These are phyloP conservation scores for Bellardia pandia DNA, from an alignment of 2,888 invertebrate genomes.

Conservation along the genomic window DNA sequence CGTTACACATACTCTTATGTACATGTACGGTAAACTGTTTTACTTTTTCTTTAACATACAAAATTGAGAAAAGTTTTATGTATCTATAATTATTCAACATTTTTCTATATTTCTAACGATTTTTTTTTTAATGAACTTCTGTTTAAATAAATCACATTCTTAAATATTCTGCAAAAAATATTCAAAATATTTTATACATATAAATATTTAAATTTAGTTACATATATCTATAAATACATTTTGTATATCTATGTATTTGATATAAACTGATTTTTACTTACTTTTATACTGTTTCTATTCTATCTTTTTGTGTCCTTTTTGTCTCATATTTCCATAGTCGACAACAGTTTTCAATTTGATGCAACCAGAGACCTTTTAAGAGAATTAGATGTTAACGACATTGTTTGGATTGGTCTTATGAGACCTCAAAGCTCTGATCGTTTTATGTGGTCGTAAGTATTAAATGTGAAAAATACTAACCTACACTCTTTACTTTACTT, in stretches of 20 bases:
- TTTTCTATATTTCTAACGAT: no score
- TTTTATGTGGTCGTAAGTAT: conserved; percentile 91
- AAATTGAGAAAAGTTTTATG: no score
- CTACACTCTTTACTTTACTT: neutral
- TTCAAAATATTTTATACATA: no score
- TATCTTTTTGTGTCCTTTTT: conserved; percentile 16
- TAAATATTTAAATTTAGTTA: no score
- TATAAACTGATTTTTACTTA: neutral
- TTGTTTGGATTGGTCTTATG: conserved; percentile 92
- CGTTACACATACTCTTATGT: no score
- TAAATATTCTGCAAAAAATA: no score
- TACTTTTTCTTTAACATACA: no score
- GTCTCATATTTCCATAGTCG: conserved; percentile 85
- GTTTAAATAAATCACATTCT: no score
- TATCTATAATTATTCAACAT: no score
- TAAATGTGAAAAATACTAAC: conserved; percentile 36
- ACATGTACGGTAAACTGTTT: no score
- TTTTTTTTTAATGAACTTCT: no score
- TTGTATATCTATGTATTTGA: neutral
- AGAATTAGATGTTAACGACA: conserved; percentile 90
- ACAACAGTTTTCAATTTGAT: conserved; percentile 91
- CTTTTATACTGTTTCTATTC: neutral
- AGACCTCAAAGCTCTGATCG: conserved; percentile 89
- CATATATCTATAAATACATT: no score
- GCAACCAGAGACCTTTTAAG: conserved; percentile 91